Percentiles rank a stretch among this genome's conserved stretches.
Conservation (phyloP, 2,113 vertebrate species). For the Leptosomus discolor region DNA sequence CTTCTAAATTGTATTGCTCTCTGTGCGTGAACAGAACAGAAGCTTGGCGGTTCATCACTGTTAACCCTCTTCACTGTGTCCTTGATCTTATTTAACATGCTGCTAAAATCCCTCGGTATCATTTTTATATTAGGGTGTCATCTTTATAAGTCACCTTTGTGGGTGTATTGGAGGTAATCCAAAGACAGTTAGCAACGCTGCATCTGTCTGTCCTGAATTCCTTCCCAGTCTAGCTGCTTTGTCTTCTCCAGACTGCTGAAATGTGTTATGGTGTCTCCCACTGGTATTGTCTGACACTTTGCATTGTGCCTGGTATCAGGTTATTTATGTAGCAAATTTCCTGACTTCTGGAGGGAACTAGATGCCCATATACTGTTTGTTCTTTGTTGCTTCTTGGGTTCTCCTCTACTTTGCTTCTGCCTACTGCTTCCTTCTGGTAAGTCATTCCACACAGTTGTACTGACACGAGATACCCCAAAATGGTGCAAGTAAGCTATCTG, state of each 20-base stretch:
- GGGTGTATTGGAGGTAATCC: background rate
- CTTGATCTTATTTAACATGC: background rate
- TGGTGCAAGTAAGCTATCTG: background rate
- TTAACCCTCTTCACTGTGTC: background rate
- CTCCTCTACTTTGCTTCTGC: background rate
- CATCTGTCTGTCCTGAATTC: background rate
- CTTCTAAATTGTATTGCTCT: background rate
- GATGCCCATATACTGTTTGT: background rate
- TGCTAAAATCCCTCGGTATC: background rate
- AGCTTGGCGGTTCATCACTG: background rate
- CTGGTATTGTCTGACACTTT: constrained; percentile 16
- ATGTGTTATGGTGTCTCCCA: background rate
- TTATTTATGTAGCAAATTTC: background rate
- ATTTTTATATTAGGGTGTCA: background rate
- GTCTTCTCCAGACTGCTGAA: background rate
- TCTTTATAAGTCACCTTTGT: constrained; percentile 7
- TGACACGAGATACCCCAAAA: background rate
- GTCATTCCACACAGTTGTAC: background rate
- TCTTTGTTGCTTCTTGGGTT: background rate
- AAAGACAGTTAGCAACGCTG: background rate
- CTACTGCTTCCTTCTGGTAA: background rate
- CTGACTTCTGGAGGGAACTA: background rate
- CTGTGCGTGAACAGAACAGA: background rate
- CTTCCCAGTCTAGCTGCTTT: background rate
- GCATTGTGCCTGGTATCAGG: background rate